phyloP scores from a whole-genome alignment of 2,888 invertebrate genomes.

The Operophtera brumata region DNA sequence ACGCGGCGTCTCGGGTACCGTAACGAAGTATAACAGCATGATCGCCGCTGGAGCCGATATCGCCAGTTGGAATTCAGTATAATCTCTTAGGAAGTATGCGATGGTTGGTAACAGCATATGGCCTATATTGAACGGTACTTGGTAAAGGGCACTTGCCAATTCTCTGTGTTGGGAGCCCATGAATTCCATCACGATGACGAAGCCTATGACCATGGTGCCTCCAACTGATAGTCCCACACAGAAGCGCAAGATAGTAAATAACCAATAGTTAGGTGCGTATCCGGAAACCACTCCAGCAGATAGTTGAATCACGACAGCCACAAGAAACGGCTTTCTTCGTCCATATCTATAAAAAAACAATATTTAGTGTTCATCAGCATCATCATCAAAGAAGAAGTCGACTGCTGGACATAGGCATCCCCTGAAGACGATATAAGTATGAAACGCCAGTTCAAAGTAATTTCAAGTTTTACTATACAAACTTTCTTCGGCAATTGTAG shows the following conservation, averaged over 20 bases:
- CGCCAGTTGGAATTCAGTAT: constrained; percentile 83
- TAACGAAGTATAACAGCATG: constrained; percentile 83
- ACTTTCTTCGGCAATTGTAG: too few species aligned
- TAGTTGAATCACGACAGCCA: constrained; percentile 86
- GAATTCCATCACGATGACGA: constrained; percentile 84
- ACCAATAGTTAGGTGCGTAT: constrained; percentile 81
- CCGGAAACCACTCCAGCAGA: constrained; percentile 85
- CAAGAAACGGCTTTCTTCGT: constrained; percentile 85
- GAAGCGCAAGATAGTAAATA: constrained; percentile 84
- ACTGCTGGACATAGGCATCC: too few species aligned
- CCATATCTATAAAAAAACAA: constrained; percentile 82
- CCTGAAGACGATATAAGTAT: too few species aligned
- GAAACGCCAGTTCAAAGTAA: too few species aligned
- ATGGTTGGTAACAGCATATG: constrained; percentile 83
- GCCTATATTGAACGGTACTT: constrained; percentile 85
- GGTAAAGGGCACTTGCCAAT: constrained; percentile 82
- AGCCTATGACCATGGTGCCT: constrained; percentile 87
- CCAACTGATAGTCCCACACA: constrained; percentile 87
- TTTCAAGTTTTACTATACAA: too few species aligned
- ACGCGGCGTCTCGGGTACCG: constrained; percentile 89
- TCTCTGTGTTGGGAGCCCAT: constrained; percentile 81
- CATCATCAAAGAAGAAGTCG: too few species aligned
- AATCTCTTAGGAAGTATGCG: constrained; percentile 83
- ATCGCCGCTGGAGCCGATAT: constrained; percentile 82
- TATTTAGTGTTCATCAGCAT: too few species aligned